Evolutionary conservation across 2,888 invertebrate genomes (phyloP), one percentile per base, ranked within the genome.

Genomic region (Drepana falcataria): DNA sequence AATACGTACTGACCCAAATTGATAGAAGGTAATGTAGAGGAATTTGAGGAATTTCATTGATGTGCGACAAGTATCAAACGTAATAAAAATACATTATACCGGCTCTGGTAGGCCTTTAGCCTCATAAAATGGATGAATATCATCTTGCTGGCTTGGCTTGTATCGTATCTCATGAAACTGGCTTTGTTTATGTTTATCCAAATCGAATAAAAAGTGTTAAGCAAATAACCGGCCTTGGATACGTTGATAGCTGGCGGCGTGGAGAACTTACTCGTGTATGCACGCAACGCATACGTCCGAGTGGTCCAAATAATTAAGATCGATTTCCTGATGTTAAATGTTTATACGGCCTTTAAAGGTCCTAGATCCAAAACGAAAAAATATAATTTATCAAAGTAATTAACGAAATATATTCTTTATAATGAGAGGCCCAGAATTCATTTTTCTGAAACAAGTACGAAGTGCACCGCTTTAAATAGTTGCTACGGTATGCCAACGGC

Each of bases 291-390:
- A 72, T 71, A 69, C 69, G 60, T 71, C 69, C 72, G 58, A 77
- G 71, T 71, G 67, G 66, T 71, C 75, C 69, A 71, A 66, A 75
- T 72, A 69, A 78, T 81, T 81, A 82, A 83, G 83, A 73, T 73
- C 71, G 73, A 79, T 82, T 79, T 78, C 68, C 76, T 70, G 71
- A 77, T 75, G 66, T 57, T 67, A 72, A 72, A 76, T 72, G 72
- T 79, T 75, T 65, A 73, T 72, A 75, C 69, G 68, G 71, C 74
- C 74, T 79, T 81, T 81, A 81, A 83, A 81, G 78, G 84, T 82
- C 71, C 81, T 82, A 77, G 78, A 71, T 73, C 65, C 69, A 75
- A 75, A 73, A 72, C 66, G 69, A 71, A 75, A 75, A 75, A 75
- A 61, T 52, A 59, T 59, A 49, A 59, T 53, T 49, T 61, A 58